Evolutionary conservation across 2,888 invertebrate genomes (phyloP), one percentile per base, ranked within the genome.

Genomic region (Sinohyriopsis cumingii): DNA sequence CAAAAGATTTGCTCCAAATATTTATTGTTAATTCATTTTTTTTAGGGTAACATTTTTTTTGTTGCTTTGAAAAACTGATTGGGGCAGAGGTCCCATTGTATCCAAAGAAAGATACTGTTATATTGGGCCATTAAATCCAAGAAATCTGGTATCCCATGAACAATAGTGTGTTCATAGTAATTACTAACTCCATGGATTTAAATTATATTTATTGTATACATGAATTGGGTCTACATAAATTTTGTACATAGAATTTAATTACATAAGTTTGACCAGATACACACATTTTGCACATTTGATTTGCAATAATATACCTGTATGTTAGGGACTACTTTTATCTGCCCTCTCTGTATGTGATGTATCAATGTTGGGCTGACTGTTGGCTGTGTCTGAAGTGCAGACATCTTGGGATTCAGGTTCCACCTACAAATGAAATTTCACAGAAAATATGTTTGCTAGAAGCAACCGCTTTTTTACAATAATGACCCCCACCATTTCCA

Each of bases 341-440:
- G 72, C 24, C 76, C 70, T 67, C 88, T 76, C 78, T 88, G 88
- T 67, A 89, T 86, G 73, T 88, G 87, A 67, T 88, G 88, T n/a
- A 87, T 78, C n/a, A 88, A 69, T 0, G 86, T 86, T 1, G 88
- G 87, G 67, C 87, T 87, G 20, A 88, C 87, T 24, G 87, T 88
- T 3, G 87, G 88, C 78, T 88, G 89, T 7, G 86, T 86, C 72
- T 88, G 86, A 62, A 88, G 66, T 0, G 84, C 83, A 57, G 75
- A 72, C 86, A 87, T 87, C 76, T 87, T 88, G 18, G 88, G 89
- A 69, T 87, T 86, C 63, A 89, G 73, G 20, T 83, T 83, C 86
- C 87, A 88, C 59, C 88, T 88, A 65, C 12, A 72, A 66, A 59
- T 59, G 22, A 12, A 56, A 18, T 33, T 67, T n/a, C 7, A 45